These are phyloP conservation scores for Heteronetta atricapilla DNA, from an alignment of 2,113 vertebrate species.

Conservation along the genomic window DNA sequence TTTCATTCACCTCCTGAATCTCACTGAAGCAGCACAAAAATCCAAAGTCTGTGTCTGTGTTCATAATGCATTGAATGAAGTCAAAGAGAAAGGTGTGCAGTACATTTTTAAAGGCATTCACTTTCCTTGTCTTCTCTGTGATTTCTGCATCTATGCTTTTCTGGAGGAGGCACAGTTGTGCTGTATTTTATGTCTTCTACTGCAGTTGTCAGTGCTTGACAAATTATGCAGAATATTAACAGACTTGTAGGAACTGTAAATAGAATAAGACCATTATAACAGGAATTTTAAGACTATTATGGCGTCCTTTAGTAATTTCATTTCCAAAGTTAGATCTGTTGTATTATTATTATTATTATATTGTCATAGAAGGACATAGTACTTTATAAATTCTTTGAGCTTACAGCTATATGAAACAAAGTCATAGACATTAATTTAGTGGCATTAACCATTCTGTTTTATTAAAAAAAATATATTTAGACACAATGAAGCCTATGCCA, in stretches of 20 bases:
- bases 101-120: not conserved
- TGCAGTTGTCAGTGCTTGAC: not conserved
- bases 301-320: not conserved
- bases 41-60: not conserved
- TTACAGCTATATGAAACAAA: not conserved
- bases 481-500: not conserved
- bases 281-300: not conserved
- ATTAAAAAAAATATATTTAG: not conserved
- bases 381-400: not conserved
- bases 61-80: not conserved
- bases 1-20: not conserved
- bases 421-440: not conserved
- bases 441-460: not conserved
- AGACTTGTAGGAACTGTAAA: not conserved
- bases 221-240: not conserved
- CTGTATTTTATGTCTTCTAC: not conserved
- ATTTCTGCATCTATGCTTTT: not conserved
- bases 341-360: not conserved
- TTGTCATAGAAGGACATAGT: not conserved
- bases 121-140: not conserved
- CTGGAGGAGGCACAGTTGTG: not conserved
- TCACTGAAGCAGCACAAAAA: not conserved
- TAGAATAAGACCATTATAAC: not conserved
- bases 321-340: not conserved
- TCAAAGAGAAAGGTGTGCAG: not conserved